Percentiles rank a stretch among this genome's conserved stretches.
phyloP scores from a whole-genome alignment of 2,888 invertebrate genomes.

The Agelastica alni region DNA sequence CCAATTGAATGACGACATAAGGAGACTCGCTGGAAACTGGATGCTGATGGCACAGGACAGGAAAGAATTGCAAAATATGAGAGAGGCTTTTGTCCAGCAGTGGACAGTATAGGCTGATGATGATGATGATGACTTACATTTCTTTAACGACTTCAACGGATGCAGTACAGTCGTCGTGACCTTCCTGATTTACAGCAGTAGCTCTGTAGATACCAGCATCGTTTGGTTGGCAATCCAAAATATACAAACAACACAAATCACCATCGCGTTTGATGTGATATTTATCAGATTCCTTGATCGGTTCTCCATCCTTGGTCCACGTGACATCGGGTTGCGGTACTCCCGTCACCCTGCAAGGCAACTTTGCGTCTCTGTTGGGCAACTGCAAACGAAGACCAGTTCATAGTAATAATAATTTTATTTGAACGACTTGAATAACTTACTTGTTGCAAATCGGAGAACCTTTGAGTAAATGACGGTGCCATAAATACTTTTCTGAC shows the following conservation, averaged over 20 bases:
- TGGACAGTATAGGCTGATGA: background rate
- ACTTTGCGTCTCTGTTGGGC: slow-evolving; percentile 79
- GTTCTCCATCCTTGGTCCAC: slow-evolving; percentile 85
- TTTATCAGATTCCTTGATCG: slow-evolving; percentile 71
- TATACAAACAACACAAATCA: slow-evolving; percentile 75
- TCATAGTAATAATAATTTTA: background rate
- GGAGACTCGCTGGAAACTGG: too few relatives aligned
- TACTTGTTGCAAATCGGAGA: slow-evolving; percentile 70
- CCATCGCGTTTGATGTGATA: slow-evolving; percentile 79
- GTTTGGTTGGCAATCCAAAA: slow-evolving; percentile 67
- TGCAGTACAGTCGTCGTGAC: slow-evolving; percentile 76
- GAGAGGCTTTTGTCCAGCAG: too few relatives aligned
- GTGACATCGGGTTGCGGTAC: slow-evolving; percentile 81
- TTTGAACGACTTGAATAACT: slow-evolving; percentile 15
- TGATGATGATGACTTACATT: slow-evolving; percentile 65
- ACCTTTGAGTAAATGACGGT: slow-evolving; percentile 78
- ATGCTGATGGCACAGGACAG: background rate
- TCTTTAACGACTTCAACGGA: slow-evolving; percentile 78
- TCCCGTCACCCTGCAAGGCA: slow-evolving; percentile 79
- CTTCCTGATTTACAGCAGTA: slow-evolving; percentile 78
- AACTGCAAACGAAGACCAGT: slow-evolving; percentile 57
- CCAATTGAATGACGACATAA: background rate
- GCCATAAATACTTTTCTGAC: slow-evolving; percentile 81
- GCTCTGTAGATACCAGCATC: slow-evolving; percentile 81
- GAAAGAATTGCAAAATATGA: background rate